Base-by-base conservation (phyloP, 2,797 vertebrate genomes). In the Myripristis jacobus region DNA sequence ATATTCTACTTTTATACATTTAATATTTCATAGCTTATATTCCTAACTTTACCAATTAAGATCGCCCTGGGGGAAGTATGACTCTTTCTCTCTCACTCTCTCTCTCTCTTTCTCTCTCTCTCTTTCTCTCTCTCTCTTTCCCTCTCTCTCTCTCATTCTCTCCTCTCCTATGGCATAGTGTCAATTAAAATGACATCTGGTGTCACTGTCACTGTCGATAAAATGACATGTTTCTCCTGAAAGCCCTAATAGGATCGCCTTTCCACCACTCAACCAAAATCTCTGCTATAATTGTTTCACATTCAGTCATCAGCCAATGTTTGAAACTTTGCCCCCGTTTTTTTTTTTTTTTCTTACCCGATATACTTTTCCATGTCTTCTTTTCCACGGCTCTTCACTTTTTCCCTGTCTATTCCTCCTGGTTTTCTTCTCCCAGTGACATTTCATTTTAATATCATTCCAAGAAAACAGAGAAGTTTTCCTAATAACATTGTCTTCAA, bases 141-240 rank as follows among this genome's bases (percentile, higher is more conserved):
- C n/a, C n/a, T n/a, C n/a, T n/a, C n/a, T n/a, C n/a, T n/a, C 58
- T 68, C 64, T 73, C 61, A 22, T 70, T 80, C 77, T 54, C 44
- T 73, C 61, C 68, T 72, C 82, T 92, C 85, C 85, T 66, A 66
- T 87, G 83, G 85, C 85, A 80, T 51, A 80, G 90, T 88, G 92
- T 93, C 92, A 93, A 92, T 93, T 93, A 93, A 87, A 92, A 89
- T 91, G 90, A 88, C 91, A 88, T 90, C 85, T 77, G 86, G 80
- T 89, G 88, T 92, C 90, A 92, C 87, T 93, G 90, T 93, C 92
- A 93, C 81, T 84, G 78, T 80, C 66, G 66, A 88, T 86, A 77
- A 81, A 81, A 79, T 89, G 85, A 88, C 81, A 87, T 62, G 81
- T 86, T 86, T 77, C 82, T 82, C 85, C 85, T 88, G 84, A 87